Evolutionary conservation across 1,140 invertebrate genomes (phyloP).

Genomic region (Magallana ariakensis): DNA sequence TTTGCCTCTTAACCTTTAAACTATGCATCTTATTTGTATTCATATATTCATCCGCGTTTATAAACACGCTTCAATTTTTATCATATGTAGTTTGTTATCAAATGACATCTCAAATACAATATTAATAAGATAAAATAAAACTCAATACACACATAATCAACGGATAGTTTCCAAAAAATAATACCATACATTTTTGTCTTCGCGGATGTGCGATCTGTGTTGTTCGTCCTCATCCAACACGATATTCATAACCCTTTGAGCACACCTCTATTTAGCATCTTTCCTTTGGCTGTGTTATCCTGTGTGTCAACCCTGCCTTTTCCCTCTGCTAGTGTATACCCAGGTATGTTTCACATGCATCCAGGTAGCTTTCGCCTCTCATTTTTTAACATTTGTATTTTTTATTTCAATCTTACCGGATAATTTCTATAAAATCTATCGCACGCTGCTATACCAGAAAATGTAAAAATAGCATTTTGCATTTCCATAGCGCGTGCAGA

Average conservation of each 20-base stretch:
- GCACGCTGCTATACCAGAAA: slow-evolving; percentile 37
- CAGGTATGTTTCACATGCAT: slow-evolving; percentile 40
- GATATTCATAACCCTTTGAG: slow-evolving; percentile 46
- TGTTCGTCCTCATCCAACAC: slow-evolving; percentile 42
- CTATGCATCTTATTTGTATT: slow-evolving; percentile 21
- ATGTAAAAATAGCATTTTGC: slow-evolving; percentile 37
- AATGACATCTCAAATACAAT: neutral
- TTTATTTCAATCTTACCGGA: slow-evolving; percentile 34
- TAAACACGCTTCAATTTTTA: neutral
- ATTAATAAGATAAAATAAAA: neutral
- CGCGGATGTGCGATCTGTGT: slow-evolving; percentile 27
- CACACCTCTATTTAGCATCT: slow-evolving; percentile 50
- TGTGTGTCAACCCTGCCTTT: slow-evolving; percentile 47
- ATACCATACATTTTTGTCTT: slow-evolving; percentile 27
- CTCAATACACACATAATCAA: neutral
- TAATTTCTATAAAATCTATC: slow-evolving; percentile 13
- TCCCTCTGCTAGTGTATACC: slow-evolving; percentile 37
- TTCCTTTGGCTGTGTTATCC: slow-evolving; percentile 46
- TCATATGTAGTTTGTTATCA: neutral
- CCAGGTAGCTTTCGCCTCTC: slow-evolving; percentile 36
- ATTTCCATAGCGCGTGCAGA: slow-evolving; percentile 35
- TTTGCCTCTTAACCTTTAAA: slow-evolving; percentile 21
- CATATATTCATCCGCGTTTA: slow-evolving; percentile 49
- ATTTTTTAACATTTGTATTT: slow-evolving; percentile 33
- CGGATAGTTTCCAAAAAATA: neutral